A percentile compares a stretch with the other conserved stretches of the same genome.
Conservation (phyloP, 2,113 vertebrate species). For the Eublepharis macularius region DNA sequence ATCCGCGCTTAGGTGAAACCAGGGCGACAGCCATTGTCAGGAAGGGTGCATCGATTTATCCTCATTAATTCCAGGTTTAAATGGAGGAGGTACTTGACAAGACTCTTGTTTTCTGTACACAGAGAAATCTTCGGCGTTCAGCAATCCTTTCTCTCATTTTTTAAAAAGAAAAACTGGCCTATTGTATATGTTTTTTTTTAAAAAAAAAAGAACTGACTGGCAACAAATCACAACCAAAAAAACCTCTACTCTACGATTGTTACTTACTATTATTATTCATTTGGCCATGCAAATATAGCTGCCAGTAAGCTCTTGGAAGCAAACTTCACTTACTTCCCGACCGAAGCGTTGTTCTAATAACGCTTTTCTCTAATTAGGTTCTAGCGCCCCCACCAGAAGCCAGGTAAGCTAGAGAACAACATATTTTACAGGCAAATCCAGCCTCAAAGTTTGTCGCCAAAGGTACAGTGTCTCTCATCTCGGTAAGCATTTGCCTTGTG, state of each 20-base stretch:
- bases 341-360: neutral
- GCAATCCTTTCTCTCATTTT: neutral
- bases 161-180: neutral
- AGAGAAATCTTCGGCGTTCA: neutral
- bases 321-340: fast-evolving
- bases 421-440: neutral
- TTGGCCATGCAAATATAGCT: fast-evolving
- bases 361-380: neutral
- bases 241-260: neutral
- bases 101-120: fast-evolving
- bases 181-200: neutral
- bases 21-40: fast-evolving
- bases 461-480: neutral
- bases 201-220: neutral
- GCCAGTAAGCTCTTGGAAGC: neutral
- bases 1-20: neutral
- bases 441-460: neutral
- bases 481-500: neutral
- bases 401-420: constrained; percentile 33
- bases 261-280: neutral
- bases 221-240: neutral
- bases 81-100: neutral
- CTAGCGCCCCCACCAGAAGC: constrained; percentile 40
- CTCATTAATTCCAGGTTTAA: neutral
- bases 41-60: fast-evolving